Evolutionary conservation across 2,113 vertebrate genomes (phyloP).

Genomic region (Gymnogyps californianus): DNA sequence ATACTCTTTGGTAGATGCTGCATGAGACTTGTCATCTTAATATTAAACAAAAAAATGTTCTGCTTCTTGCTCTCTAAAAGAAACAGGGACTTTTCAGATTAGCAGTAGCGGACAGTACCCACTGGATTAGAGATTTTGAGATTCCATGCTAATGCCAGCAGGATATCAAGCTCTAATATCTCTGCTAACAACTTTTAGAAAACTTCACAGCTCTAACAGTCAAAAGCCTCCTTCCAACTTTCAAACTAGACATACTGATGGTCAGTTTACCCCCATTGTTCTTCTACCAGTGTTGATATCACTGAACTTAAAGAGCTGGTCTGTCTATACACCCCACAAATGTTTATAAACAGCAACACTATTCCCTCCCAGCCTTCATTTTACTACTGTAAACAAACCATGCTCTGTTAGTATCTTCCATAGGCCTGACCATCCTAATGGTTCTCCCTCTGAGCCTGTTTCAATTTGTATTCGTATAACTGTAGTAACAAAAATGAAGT

Average conservation of each 20-base stretch:
- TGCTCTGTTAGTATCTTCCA: neutral
- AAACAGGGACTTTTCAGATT: neutral
- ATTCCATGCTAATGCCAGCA: neutral
- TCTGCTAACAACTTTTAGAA: neutral
- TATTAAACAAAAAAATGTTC: neutral
- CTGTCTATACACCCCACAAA: neutral
- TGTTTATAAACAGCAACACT: neutral
- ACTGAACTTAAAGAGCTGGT: neutral
- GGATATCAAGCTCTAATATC: neutral
- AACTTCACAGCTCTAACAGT: neutral
- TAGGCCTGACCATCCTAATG: neutral
- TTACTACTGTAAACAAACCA: neutral
- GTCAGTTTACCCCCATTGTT: neutral
- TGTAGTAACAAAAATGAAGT: neutral
- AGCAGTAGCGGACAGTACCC: neutral
- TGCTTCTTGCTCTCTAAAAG: neutral
- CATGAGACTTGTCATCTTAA: neutral
- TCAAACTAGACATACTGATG: fast-evolving
- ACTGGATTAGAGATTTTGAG: neutral
- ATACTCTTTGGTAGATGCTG: neutral
- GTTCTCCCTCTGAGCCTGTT: neutral
- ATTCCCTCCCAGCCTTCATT: neutral
- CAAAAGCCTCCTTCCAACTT: neutral
- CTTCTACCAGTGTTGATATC: neutral
- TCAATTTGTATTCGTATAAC: neutral